Conservation (phyloP, 2,888 invertebrate genomes). For the Pelosia muscerda region DNA sequence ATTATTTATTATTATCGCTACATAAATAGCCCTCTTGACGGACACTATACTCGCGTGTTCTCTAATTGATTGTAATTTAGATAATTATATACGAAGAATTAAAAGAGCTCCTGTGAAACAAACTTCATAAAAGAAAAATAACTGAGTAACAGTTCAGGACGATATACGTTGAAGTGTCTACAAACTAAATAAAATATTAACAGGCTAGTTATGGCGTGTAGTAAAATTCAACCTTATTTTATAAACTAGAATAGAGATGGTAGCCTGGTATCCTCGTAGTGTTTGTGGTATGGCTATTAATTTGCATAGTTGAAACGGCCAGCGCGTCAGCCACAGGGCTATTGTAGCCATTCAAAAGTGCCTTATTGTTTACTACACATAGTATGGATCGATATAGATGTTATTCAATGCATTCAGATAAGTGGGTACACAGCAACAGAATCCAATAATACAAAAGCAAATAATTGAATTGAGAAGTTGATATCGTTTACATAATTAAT, state of each 20-base stretch:
- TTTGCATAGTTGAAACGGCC: constrained; percentile 71
- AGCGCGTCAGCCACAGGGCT: constrained; percentile 51
- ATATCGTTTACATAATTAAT: background rate
- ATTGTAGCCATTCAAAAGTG: constrained; percentile 43
- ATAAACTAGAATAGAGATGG: constrained; percentile 56
- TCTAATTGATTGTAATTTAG: background rate
- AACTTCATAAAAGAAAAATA: constrained; percentile 22
- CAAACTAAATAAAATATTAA: constrained; percentile 39
- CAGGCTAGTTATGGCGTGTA: constrained; percentile 26
- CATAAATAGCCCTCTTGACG: background rate
- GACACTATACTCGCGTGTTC: background rate
- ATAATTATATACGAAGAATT: background rate
- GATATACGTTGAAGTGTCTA: constrained; percentile 17
- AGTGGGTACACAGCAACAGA: constrained; percentile 8
- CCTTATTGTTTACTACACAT: constrained; percentile 35
- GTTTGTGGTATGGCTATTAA: constrained; percentile 66
- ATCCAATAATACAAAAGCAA: constrained; percentile 7
- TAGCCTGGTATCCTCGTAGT: constrained; percentile 47
- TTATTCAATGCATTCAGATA: constrained; percentile 39
- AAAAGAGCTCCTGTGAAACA: constrained; percentile 21
- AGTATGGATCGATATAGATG: constrained; percentile 32
- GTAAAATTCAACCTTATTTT: constrained; percentile 37
- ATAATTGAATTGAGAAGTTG: background rate
- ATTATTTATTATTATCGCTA: background rate
- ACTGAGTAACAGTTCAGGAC: constrained; percentile 35